phyloP scores from a whole-genome alignment of 2,888 invertebrate genomes.

The Phymatocera aterrima region DNA sequence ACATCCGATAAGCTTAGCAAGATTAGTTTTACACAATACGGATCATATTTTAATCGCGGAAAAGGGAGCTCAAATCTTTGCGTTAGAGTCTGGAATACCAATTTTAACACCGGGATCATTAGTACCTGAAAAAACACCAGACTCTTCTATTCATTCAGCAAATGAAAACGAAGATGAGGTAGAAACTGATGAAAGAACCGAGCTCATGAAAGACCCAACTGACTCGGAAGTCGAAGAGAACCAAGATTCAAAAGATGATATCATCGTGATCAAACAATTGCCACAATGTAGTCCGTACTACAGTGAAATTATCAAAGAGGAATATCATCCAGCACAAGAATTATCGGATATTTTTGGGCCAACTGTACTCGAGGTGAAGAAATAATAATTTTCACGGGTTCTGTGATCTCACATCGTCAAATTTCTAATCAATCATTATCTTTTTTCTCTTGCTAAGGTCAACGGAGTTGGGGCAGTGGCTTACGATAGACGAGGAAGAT shows the following conservation, averaged over 20 bases:
- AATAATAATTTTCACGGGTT: background rate
- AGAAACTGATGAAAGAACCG: background rate
- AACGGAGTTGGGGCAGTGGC: constrained; percentile 58
- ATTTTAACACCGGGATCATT: constrained; percentile 50
- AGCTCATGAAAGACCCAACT: background rate
- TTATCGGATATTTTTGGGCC: constrained; percentile 14
- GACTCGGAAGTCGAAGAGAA: background rate
- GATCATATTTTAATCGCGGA: constrained; percentile 60
- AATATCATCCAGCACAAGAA: background rate
- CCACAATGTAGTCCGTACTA: constrained; percentile 42
- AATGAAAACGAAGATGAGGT: constrained; percentile 30
- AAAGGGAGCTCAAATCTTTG: constrained; percentile 58
- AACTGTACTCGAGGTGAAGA: constrained; percentile 7
- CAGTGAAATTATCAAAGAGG: background rate
- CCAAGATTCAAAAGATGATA: background rate
- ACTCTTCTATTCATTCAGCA: background rate
- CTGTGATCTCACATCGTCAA: background rate
- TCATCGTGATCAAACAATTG: background rate
- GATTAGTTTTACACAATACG: constrained; percentile 58
- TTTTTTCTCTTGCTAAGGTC: constrained; percentile 41
- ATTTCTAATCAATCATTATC: background rate
- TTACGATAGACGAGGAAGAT: constrained; percentile 56
- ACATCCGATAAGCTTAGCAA: constrained; percentile 62
- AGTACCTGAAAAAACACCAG: background rate
- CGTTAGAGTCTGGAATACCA: constrained; percentile 50